These are phyloP conservation scores for Acanthiza pusilla DNA, from an alignment of 2,797 vertebrate genomes.

Conservation along the genomic window DNA sequence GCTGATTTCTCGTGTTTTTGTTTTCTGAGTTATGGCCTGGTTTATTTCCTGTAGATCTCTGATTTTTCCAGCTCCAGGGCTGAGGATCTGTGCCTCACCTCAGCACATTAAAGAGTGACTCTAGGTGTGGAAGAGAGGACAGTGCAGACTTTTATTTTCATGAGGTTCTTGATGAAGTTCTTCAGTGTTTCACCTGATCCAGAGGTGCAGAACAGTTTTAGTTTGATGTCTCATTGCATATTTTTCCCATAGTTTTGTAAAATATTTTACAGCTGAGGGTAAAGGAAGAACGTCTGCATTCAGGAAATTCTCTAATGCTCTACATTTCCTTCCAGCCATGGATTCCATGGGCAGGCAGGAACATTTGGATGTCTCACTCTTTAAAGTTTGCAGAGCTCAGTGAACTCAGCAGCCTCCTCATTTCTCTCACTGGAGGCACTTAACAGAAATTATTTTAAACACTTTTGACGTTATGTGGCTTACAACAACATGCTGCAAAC, in stretches of 20 bases:
- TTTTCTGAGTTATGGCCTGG: background rate
- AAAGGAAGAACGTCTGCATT: background rate
- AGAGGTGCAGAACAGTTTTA: background rate
- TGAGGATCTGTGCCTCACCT: background rate
- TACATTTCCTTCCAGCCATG: background rate
- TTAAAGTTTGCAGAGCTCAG: background rate
- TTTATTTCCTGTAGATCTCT: background rate
- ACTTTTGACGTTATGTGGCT: background rate
- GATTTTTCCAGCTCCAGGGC: background rate
- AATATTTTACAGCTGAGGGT: background rate
- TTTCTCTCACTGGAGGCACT: background rate
- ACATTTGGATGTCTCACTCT: background rate
- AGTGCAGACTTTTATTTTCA: background rate
- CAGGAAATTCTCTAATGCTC: background rate
- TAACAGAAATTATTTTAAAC: constrained; percentile 19
- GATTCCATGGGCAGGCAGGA: background rate
- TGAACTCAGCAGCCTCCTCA: background rate
- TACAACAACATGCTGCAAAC: background rate
- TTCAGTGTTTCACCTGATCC: background rate
- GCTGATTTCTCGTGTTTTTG: background rate
- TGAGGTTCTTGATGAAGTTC: background rate
- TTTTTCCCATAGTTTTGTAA: background rate
- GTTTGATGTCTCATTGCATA: background rate
- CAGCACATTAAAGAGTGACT: background rate
- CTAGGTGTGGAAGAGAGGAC: background rate